Conservation (phyloP, 2,113 vertebrate genomes). For the Nyctereutes procyonoides region DNA sequence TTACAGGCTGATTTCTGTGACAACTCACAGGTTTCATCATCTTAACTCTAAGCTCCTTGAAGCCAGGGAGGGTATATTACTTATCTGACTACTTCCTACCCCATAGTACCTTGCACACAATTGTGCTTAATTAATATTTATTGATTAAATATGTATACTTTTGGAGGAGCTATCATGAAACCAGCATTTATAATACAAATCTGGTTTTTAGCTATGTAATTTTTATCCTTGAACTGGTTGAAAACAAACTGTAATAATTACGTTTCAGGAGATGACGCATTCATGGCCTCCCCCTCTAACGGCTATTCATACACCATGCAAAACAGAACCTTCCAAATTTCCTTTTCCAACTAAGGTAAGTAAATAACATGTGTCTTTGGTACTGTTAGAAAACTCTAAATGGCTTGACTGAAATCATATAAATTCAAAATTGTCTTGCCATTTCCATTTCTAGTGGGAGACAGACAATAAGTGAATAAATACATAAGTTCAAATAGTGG, state of each 20-base stretch:
- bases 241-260: constrained; percentile 84
- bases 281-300: constrained; percentile 98
- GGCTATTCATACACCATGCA: constrained; percentile 99
- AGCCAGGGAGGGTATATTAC: constrained; percentile 48
- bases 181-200: constrained; percentile 76
- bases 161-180: constrained; percentile 62
- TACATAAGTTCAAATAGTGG: constrained; percentile 41
- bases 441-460: constrained; percentile 51
- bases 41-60: constrained; percentile 42
- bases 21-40: constrained; percentile 9
- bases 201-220: constrained; percentile 77
- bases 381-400: constrained; percentile 66
- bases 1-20: constrained; percentile 25
- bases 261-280: constrained; percentile 98
- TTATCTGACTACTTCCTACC: constrained; percentile 31
- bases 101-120: constrained; percentile 33
- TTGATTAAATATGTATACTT: constrained; percentile 59
- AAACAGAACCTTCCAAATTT: constrained; percentile 99
- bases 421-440: constrained; percentile 51
- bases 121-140: constrained; percentile 64
- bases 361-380: constrained; percentile 75
- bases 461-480: constrained; percentile 14
- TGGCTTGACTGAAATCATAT: constrained; percentile 59
- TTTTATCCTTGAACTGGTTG: constrained; percentile 77
- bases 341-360: constrained; percentile 99